A percentile compares a stretch with the other conserved stretches of the same genome.
Conservation (phyloP, 2,888 invertebrate genomes). For the Dendrolimus pini region DNA sequence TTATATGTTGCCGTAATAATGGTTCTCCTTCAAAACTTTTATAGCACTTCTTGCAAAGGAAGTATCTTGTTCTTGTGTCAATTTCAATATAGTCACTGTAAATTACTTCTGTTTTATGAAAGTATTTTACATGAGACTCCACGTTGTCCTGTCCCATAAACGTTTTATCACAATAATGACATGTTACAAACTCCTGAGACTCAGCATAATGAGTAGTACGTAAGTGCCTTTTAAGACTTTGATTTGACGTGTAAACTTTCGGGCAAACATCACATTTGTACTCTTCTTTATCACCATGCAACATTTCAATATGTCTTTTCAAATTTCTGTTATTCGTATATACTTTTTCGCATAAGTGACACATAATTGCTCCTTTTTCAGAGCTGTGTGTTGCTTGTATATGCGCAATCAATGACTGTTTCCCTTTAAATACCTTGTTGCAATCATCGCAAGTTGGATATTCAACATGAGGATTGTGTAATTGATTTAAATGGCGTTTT, state of each 20-base stretch:
- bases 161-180: constrained; percentile 24
- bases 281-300: constrained; percentile 41
- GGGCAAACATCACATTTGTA: constrained; percentile 47
- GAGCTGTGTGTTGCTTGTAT: constrained; percentile 35
- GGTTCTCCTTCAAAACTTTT: constrained; percentile 34
- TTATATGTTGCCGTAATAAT: constrained; percentile 41
- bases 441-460: constrained; percentile 50
- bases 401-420: constrained; percentile 40
- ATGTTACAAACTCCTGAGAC: constrained; percentile 20
- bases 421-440: constrained; percentile 41
- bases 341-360: constrained; percentile 40
- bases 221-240: constrained; percentile 43
- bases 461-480: constrained; percentile 43
- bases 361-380: constrained; percentile 29
- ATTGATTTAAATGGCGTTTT: constrained; percentile 42
- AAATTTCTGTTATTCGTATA: constrained; percentile 48
- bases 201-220: constrained; percentile 31
- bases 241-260: constrained; percentile 52
- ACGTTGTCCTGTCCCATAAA: constrained; percentile 26
- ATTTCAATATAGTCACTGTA: not conserved
- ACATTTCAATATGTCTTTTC: constrained; percentile 48
- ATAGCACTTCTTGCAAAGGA: constrained; percentile 35
- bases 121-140: constrained; percentile 23
- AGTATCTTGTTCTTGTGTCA: constrained; percentile 2
- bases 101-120: not conserved